Conservation (phyloP, 2,797 vertebrate genomes). For the Labroides dimidiatus region DNA sequence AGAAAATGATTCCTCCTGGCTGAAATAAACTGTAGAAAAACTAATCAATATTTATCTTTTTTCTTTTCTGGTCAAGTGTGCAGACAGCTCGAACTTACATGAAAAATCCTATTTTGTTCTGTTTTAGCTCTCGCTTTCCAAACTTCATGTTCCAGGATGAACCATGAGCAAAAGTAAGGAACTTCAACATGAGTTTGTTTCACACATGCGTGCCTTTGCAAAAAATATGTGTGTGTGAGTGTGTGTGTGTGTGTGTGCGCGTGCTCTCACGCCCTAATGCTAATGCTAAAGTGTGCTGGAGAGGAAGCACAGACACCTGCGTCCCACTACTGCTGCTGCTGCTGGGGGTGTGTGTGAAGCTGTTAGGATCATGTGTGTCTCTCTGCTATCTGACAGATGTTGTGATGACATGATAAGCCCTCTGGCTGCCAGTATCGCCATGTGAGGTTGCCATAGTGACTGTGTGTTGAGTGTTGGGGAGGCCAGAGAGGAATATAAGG, state of each 20-base stretch:
- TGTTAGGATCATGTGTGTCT: slow-evolving; percentile 18
- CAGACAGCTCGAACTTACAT: slow-evolving; percentile 22
- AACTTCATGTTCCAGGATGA: slow-evolving; percentile 64
- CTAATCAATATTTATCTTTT: slow-evolving; percentile 16
- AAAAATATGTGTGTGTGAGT: not conserved
- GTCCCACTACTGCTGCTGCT: slow-evolving; percentile 34
- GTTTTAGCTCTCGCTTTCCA: slow-evolving; percentile 71
- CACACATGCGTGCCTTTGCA: not conserved
- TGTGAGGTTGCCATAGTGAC: slow-evolving; percentile 81
- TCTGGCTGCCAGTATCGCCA: slow-evolving; percentile 55
- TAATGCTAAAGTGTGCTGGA: not conserved
- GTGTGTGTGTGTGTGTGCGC: not conserved
- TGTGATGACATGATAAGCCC: slow-evolving; percentile 66
- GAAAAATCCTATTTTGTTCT: slow-evolving; percentile 43
- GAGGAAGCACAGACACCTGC: slow-evolving; percentile 30
- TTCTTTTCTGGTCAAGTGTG: slow-evolving; percentile 37
- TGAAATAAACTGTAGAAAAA: slow-evolving; percentile 19
- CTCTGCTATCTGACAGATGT: slow-evolving; percentile 63
- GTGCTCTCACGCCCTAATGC: no score
- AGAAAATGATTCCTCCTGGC: slow-evolving; percentile 43
- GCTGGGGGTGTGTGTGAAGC: slow-evolving; percentile 7
- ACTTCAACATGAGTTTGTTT: slow-evolving; percentile 12
- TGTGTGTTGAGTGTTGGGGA: slow-evolving; percentile 68
- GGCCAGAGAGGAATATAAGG: slow-evolving; percentile 69
- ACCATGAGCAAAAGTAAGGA: slow-evolving; percentile 77